phyloP scores from a whole-genome alignment of 1,140 invertebrate species.

The Thaumatotibia leucotreta region DNA sequence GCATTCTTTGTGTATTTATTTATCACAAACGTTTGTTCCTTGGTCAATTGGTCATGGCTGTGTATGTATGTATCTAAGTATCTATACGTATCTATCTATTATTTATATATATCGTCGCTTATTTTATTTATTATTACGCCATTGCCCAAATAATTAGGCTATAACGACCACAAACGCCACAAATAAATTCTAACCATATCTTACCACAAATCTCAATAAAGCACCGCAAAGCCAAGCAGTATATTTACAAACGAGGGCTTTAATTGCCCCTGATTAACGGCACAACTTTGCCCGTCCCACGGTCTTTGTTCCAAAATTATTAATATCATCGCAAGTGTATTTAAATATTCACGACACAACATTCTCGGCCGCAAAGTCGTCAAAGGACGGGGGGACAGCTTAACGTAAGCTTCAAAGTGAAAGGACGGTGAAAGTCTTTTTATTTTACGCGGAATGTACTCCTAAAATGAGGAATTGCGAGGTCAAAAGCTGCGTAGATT shows the following conservation, averaged over 20 bases:
- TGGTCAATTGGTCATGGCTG: too few relatives aligned
- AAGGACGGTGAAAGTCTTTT: background rate
- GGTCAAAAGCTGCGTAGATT: too few relatives aligned
- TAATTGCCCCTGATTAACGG: background rate
- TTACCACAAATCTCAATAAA: background rate
- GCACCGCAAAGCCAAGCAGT: background rate
- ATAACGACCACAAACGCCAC: background rate
- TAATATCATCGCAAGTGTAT: background rate
- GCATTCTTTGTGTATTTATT: too few relatives aligned
- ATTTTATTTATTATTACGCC: too few relatives aligned
- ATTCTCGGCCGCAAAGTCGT: background rate
- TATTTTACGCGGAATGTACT: background rate
- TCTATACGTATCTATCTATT: too few relatives aligned
- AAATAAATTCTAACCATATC: background rate
- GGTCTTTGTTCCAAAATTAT: background rate
- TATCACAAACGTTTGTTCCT: too few relatives aligned
- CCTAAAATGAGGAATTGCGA: background rate
- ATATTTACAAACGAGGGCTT: background rate
- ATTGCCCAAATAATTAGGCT: background rate
- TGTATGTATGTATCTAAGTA: too few relatives aligned
- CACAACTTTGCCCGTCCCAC: background rate
- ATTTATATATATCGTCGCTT: too few relatives aligned
- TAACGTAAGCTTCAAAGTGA: background rate
- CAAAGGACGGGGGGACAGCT: background rate
- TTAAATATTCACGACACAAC: background rate